phyloP scores from a whole-genome alignment of 2,113 vertebrate species.

The Gnathonemus echidnorhynchus region DNA sequence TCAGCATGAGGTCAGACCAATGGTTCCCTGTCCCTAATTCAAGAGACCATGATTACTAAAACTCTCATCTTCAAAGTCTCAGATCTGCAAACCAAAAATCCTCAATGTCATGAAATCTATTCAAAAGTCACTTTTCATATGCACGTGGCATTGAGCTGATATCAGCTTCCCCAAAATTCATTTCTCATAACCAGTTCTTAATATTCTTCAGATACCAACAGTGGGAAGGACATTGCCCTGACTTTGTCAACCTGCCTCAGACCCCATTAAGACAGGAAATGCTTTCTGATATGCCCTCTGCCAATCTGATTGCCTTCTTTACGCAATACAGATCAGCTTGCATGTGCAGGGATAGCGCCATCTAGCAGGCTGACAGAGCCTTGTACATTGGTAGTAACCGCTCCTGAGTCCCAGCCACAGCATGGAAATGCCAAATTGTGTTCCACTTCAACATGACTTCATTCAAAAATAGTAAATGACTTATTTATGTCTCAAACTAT shows the following conservation, averaged over 20 bases:
- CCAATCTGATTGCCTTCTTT: background rate
- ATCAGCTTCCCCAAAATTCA: background rate
- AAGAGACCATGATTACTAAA: background rate
- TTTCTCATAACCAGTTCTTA: background rate
- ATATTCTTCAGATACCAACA: background rate
- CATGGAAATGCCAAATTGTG: background rate
- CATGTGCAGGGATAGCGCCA: background rate
- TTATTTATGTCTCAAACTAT: background rate
- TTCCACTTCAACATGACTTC: background rate
- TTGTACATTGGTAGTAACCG: background rate
- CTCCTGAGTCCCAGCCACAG: background rate
- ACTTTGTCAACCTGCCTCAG: background rate
- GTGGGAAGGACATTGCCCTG: background rate
- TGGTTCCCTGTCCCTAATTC: background rate
- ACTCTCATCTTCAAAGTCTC: background rate
- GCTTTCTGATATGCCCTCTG: background rate
- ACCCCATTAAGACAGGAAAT: background rate
- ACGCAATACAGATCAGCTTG: background rate
- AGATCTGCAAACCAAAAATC: background rate
- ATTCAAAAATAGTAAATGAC: background rate
- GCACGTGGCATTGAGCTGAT: background rate
- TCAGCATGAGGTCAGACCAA: background rate
- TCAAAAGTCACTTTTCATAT: background rate
- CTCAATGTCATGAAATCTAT: background rate
- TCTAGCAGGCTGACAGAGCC: background rate